Evolutionary conservation across 2,797 vertebrate genomes (phyloP).

Genomic region (Phrynocephalus vlangalii): DNA sequence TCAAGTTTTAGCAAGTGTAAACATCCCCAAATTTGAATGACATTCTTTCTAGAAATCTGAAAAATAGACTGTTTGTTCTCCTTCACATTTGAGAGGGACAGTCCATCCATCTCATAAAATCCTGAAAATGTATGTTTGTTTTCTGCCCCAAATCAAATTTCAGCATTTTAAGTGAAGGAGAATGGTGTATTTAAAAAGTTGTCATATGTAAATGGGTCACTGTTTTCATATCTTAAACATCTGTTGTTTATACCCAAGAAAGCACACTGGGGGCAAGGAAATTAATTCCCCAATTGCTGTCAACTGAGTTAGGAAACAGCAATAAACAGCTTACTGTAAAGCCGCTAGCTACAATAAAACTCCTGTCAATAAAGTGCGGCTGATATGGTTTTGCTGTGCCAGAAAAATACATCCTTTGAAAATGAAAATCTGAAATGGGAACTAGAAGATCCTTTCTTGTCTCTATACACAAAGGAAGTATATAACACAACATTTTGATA

Average conservation of each 20-base stretch:
- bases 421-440: slow-evolving; percentile 68
- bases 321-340: slow-evolving; percentile 85
- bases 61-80: slow-evolving; percentile 3
- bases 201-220: slow-evolving; percentile 76
- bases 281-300: slow-evolving; percentile 89
- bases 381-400: slow-evolving; percentile 71
- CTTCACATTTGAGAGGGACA: neutral
- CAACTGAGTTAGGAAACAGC: slow-evolving; percentile 83
- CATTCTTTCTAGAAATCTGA: neutral
- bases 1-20: neutral
- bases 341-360: slow-evolving; percentile 84
- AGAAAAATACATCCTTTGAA: slow-evolving; percentile 70
- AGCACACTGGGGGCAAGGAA: slow-evolving; percentile 86
- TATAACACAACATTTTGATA: slow-evolving; percentile 45
- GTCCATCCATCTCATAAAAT: slow-evolving; percentile 37
- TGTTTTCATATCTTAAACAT: slow-evolving; percentile 82
- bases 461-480: slow-evolving; percentile 60
- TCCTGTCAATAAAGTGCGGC: slow-evolving; percentile 80
- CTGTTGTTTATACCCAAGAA: slow-evolving; percentile 88
- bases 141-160: slow-evolving; percentile 43
- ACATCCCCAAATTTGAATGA: neutral
- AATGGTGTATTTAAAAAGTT: slow-evolving; percentile 48
- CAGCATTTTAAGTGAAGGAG: slow-evolving; percentile 57
- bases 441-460: slow-evolving; percentile 49
- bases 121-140: slow-evolving; percentile 20